A percentile compares a stretch with the other conserved stretches of the same genome.
Evolutionary conservation across 2,113 vertebrate species (phyloP).

Genomic region (Mormyrus lacerda): DNA sequence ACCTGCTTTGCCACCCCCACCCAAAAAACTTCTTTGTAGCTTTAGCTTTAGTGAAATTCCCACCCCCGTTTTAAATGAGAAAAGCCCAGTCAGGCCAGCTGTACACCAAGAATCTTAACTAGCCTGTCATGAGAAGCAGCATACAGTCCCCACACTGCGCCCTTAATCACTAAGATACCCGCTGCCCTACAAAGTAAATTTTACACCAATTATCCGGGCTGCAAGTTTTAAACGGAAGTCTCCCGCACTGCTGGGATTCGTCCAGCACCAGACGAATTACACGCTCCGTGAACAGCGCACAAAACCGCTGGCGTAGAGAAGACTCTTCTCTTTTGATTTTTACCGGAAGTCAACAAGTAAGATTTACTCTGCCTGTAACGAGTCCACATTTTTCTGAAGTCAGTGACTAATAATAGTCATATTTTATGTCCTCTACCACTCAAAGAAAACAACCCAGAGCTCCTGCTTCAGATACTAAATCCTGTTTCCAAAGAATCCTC

Average conservation of each 20-base stretch:
- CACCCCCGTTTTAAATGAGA: not conserved
- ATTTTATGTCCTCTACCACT: not conserved
- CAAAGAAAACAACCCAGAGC: not conserved
- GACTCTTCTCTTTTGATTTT: not conserved
- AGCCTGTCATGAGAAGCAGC: not conserved
- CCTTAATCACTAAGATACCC: not conserved
- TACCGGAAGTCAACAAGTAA: not conserved
- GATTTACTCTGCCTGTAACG: not conserved
- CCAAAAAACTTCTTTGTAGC: not conserved
- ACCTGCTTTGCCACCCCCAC: not conserved
- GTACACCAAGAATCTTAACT: not conserved
- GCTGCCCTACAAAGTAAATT: not conserved
- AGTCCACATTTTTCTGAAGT: not conserved
- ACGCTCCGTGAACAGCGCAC: not conserved
- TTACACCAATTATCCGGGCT: not conserved
- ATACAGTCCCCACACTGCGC: not conserved
- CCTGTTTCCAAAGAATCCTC: not conserved
- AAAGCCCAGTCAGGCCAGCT: not conserved
- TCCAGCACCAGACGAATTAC: not conserved
- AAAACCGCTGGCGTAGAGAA: not conserved
- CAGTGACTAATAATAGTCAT: not conserved
- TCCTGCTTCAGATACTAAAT: not conserved
- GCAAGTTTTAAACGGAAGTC: not conserved
- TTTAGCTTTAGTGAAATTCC: not conserved
- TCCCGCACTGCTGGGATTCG: not conserved